Evolutionary conservation across 2,113 vertebrate species (phyloP).

Genomic region (Candoia aspera): DNA sequence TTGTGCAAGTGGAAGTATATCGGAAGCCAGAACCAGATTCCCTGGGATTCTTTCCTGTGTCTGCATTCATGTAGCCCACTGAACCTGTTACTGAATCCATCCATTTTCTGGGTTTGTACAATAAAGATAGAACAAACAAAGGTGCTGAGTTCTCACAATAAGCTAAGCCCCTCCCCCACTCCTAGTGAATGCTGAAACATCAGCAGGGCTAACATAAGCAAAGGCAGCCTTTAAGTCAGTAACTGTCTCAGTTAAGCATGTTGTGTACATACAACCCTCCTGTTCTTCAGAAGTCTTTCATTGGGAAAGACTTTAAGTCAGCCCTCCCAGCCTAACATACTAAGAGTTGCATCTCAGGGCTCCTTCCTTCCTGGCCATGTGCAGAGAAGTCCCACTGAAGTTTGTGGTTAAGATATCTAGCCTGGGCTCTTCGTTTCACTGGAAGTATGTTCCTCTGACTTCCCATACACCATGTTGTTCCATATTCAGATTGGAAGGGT

Average conservation of each 20-base stretch:
- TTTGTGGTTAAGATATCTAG: no score
- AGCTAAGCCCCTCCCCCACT: neutral
- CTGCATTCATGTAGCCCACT: neutral
- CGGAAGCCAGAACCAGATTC: neutral
- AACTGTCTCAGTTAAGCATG: no score
- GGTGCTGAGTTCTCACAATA: neutral
- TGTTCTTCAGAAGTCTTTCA: neutral
- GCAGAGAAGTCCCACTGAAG: neutral
- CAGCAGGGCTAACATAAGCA: neutral
- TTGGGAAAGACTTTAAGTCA: neutral
- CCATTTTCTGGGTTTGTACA: neutral
- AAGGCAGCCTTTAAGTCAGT: no score
- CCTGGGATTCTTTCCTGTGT: neutral
- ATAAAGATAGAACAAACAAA: neutral
- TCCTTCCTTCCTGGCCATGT: neutral
- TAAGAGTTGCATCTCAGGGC: neutral
- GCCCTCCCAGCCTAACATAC: neutral
- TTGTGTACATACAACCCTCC: no score
- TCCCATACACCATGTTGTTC: no score
- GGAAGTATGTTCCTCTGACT: neutral
- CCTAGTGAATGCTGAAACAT: neutral
- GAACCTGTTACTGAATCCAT: neutral
- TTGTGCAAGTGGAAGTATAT: neutral
- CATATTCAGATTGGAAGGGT: neutral
- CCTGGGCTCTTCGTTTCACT: neutral